Conservation (phyloP, 2,888 invertebrate species). For the Synanthedon myopaeformis region DNA sequence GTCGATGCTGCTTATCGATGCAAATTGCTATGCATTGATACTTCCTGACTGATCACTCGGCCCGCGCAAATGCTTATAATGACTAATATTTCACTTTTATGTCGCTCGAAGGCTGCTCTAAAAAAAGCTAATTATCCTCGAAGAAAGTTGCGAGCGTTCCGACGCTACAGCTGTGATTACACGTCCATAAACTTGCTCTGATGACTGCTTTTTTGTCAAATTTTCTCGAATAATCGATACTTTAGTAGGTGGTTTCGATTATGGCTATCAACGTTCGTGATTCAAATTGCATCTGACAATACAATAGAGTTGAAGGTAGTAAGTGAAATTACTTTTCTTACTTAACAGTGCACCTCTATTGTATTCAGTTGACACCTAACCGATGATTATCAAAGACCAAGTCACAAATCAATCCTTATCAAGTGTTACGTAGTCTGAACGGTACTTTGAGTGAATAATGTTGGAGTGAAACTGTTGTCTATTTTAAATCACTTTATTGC, state of each 20-base stretch:
- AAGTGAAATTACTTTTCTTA: slow-evolving; percentile 25
- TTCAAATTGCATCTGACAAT: slow-evolving; percentile 23
- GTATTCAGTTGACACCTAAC: slow-evolving; percentile 19
- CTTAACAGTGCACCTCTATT: slow-evolving; percentile 19
- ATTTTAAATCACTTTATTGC: slow-evolving; percentile 9
- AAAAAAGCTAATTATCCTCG: slow-evolving; percentile 30
- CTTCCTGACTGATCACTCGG: slow-evolving; percentile 18
- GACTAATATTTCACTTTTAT: slow-evolving; percentile 37
- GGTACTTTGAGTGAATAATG: not conserved
- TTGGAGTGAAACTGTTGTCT: not conserved
- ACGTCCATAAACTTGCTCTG: slow-evolving; percentile 31
- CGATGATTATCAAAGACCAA: slow-evolving; percentile 4
- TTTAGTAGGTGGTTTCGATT: slow-evolving; percentile 21
- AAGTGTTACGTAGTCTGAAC: not conserved
- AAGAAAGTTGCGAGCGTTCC: slow-evolving; percentile 23
- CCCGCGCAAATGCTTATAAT: slow-evolving; percentile 28
- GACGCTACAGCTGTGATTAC: slow-evolving; percentile 29
- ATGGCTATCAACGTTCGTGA: slow-evolving; percentile 16
- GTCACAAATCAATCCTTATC: not conserved
- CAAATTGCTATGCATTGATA: slow-evolving; percentile 23
- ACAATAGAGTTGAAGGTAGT: slow-evolving; percentile 17
- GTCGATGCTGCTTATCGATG: slow-evolving; percentile 20
- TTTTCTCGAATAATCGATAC: slow-evolving; percentile 27
- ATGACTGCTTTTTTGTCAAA: slow-evolving; percentile 35
- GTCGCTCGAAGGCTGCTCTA: slow-evolving; percentile 27